Evolutionary conservation across 2,797 vertebrate genomes (phyloP).

Genomic region (Kryptolebias ocellatus): DNA sequence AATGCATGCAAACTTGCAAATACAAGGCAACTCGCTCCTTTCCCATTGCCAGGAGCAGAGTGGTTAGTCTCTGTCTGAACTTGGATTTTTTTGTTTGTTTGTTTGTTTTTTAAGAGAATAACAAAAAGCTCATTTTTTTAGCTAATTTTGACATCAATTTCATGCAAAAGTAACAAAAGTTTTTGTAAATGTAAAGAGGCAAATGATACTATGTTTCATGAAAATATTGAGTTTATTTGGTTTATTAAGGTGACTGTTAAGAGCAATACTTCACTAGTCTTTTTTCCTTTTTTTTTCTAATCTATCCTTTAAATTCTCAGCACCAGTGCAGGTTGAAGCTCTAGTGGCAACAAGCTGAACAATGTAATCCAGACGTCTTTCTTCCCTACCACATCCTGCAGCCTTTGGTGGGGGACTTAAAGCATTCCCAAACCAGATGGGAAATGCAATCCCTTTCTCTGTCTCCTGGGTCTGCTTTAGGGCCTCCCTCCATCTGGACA

Average conservation of each 20-base stretch:
- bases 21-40: not conserved
- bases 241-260: too few species aligned
- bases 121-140: not conserved
- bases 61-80: not conserved
- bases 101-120: not conserved
- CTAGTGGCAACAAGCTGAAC: slow-evolving; percentile 18
- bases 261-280: too few species aligned
- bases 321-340: slow-evolving; percentile 8
- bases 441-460: slow-evolving; percentile 31
- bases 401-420: slow-evolving; percentile 17
- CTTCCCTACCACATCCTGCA: slow-evolving; percentile 28
- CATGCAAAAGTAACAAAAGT: not conserved
- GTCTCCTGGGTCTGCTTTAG: slow-evolving; percentile 27
- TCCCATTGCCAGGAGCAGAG: not conserved
- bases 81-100: not conserved
- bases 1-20: not conserved
- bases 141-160: not conserved
- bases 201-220: not conserved
- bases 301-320: slow-evolving; percentile 5
- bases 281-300: not conserved
- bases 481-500: slow-evolving; percentile 28
- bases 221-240: not conserved
- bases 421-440: slow-evolving; percentile 42
- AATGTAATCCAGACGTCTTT: slow-evolving; percentile 30
- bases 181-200: too few species aligned